Base-by-base conservation (phyloP, 1,140 invertebrate genomes). In the Gryllus bimaculatus region DNA sequence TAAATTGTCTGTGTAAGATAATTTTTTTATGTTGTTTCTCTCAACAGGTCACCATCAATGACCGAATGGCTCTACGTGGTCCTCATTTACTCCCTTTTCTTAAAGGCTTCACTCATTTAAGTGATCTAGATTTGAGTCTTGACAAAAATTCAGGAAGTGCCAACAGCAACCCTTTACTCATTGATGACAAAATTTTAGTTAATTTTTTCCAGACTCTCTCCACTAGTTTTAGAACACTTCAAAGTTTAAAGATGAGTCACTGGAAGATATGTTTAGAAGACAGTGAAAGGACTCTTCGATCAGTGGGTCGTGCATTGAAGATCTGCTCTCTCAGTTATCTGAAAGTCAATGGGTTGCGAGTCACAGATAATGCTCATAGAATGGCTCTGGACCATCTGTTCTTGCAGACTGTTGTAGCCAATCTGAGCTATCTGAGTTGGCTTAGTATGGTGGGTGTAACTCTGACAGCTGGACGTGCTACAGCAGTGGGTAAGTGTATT, bases 1-100 rank as follows among this genome's bases (percentile, higher is more conserved):
- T 39, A 5, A 39, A 2, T 39, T 39, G 26, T 39, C 26, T 39
- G 26, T 2, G 1, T 39, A 39, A 39, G 26, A 39, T 39, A 66
- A 66, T 10, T 66, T 66, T 54, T 66, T 66, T 18, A 66, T 66
- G 1, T 13, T 66, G 10, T 66, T 66, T 10, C 18, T 13, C 18
- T 66, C 54, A 82, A 74, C 83, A 87, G 85, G 85, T 88, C 73
- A 85, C 85, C 47, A 84, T 89, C 73, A 87, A 88, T 81, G 87
- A 88, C 80, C 83, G 86, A 49, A 81, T 87, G 54, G 86, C 85
- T n/a, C 82, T 89, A 8, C 84, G 87, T 12, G 88, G 88, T 0
- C 87, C 88, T 0, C 85, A 88, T 66, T 79, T 89, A 7, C 81
- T 89, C 8, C 87, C 87, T 2, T 87, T 88, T 82, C 83, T 89